A percentile compares a stretch with the other conserved stretches of the same genome.
These are phyloP conservation scores for Serilophus lunatus DNA, from an alignment of 2,113 vertebrate genomes.

Conservation along the genomic window DNA sequence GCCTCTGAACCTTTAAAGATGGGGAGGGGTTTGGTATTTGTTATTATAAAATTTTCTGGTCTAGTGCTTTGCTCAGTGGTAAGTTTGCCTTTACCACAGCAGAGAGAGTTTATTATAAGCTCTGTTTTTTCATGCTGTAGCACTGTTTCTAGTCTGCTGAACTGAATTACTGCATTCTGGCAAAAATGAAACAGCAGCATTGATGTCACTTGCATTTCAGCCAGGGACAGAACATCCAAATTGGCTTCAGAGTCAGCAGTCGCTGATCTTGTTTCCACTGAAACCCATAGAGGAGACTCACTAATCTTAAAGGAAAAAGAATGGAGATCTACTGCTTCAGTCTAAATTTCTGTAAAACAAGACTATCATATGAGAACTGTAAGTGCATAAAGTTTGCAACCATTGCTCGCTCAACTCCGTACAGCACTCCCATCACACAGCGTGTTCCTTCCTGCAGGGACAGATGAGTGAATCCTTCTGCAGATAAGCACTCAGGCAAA, in stretches of 20 bases:
- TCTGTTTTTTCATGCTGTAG: not conserved
- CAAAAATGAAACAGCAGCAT: not conserved
- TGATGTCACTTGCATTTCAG: not conserved
- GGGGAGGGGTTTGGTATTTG: conserved; percentile 1
- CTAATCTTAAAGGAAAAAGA: not conserved
- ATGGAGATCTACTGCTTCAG: not conserved
- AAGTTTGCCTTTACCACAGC: conserved; percentile 15
- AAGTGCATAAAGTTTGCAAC: not conserved
- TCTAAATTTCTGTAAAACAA: not conserved
- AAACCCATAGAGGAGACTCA: not conserved
- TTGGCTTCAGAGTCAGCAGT: not conserved
- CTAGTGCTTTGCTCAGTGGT: not conserved
- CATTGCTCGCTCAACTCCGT: fast-evolving
- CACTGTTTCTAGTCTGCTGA: conserved; percentile 1
- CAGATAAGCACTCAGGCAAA: not conserved
- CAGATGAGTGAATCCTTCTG: not conserved
- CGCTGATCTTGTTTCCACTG: not conserved
- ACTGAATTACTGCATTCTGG: not conserved
- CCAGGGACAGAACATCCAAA: not conserved
- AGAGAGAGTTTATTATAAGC: not conserved
- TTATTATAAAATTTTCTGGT: conserved; percentile 25
- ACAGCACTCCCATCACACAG: fast-evolving
- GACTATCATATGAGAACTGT: not conserved
- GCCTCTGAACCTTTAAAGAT: not conserved
- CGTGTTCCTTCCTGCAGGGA: not conserved